Evolutionary conservation across 2,113 vertebrate species (phyloP).

Genomic region (Etheostoma spectabile): DNA sequence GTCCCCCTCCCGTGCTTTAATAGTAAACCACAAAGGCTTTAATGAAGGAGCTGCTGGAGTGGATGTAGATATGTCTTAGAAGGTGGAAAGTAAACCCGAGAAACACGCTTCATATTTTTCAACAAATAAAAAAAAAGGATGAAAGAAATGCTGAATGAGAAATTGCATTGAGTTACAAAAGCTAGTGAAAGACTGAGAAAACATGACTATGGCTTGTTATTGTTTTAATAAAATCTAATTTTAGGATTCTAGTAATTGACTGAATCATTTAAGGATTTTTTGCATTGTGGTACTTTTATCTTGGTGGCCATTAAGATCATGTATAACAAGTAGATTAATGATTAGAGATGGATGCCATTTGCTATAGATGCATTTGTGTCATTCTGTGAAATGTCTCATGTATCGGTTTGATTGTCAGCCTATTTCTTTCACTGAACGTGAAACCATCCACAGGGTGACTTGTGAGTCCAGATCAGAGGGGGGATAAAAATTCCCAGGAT

Average conservation of each 20-base stretch:
- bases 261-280: neutral
- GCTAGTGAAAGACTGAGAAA: neutral
- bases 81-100: neutral
- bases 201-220: neutral
- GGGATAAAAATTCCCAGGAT: conserved; percentile 64
- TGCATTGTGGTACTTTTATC: neutral
- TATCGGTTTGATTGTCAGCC: neutral
- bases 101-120: too few relatives aligned
- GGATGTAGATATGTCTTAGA: neutral
- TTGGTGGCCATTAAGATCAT: neutral
- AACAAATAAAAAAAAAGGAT: too few relatives aligned
- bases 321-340: neutral
- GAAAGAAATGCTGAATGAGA: neutral
- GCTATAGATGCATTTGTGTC: neutral
- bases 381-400: neutral
- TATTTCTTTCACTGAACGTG: conserved; percentile 16
- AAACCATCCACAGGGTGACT: conserved; percentile 35
- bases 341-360: neutral
- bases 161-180: neutral
- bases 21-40: neutral
- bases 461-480: conserved; percentile 48
- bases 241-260: neutral
- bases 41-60: neutral
- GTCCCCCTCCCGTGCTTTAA: neutral
- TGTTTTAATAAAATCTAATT: neutral